Evolutionary conservation across 2,113 vertebrate species (phyloP), one percentile per base, ranked within the genome.

Genomic region (Phodopus roborovskii): DNA sequence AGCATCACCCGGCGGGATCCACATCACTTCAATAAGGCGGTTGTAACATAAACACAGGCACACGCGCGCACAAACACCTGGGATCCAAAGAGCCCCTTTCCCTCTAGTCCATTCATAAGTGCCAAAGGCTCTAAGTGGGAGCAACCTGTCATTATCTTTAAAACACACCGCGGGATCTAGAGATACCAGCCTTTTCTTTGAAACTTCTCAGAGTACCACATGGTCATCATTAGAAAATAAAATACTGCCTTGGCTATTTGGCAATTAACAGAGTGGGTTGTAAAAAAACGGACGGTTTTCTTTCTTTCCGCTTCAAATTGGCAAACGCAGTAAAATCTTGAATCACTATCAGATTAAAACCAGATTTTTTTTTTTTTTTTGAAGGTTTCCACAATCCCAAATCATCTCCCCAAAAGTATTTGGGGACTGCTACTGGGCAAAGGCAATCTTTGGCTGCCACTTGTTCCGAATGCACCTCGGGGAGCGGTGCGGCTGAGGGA

Each of bases 141-240:
- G 16, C 85, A 70, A 97, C 96, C 91, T 97, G 94, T 95, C 97
- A 96, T 92, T 92, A 89, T 71, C 71, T 88, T 92, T 83, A 70
- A 91, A 66, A 91, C 79, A 70, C 20, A 66, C 88, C 64, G 73
- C 82, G 83, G 71, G 91, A 68, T 83, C 85, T 53, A 77, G 8
- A 78, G 17, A 56, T 66, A 66, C 7, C 10, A 86, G 68, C 4
- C 62, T 95, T 85, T 92, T 79, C 66, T 87, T 94, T 88, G 48
- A 93, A 97, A 97, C 93, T 97, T 96, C 90, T 96, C 82, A 36
- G 66, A 92, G 68, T 42, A 82, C 94, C 91, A 92, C 91, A 88
- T 84, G 90, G 71, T 92, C 94, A 86, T 94, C 92, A 95, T 92
- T 87, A 96, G 62, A 94, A 97, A 97, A 95, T 94, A 79, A 96